These are phyloP conservation scores for Trichonephila clavipes DNA, from an alignment of 1,140 invertebrate species.

Conservation along the genomic window DNA sequence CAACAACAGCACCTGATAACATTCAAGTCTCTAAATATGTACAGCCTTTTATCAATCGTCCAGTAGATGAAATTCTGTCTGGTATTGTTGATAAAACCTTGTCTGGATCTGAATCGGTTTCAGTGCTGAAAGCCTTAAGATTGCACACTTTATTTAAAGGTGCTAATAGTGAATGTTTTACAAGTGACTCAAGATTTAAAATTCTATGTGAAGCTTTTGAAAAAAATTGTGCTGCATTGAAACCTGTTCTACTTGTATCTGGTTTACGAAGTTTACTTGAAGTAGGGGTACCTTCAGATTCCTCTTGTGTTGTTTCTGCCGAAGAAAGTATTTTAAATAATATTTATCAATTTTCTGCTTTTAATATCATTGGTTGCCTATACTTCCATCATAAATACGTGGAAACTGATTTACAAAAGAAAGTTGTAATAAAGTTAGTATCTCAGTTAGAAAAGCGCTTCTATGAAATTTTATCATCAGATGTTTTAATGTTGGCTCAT, in stretches of 20 bases:
- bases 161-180: conserved; percentile 1
- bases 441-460: background rate
- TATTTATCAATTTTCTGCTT: background rate
- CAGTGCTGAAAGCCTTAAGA: conserved; percentile 51
- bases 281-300: conserved; percentile 15
- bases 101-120: conserved; percentile 26
- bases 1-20: background rate
- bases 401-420: conserved; percentile 54
- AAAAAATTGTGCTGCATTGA: background rate
- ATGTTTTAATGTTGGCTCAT: conserved; percentile 54
- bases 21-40: conserved; percentile 43
- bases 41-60: conserved; percentile 13
- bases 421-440: conserved; percentile 14
- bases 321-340: conserved; percentile 24
- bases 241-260: conserved; percentile 43
- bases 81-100: background rate
- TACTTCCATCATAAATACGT: conserved; percentile 55
- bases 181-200: conserved; percentile 32
- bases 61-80: conserved; percentile 57
- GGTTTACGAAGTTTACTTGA: conserved; percentile 61
- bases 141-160: conserved; percentile 45
- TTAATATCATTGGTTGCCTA: conserved; percentile 34
- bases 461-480: background rate
- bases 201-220: conserved; percentile 35
- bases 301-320: conserved; percentile 1